These are phyloP conservation scores for Ptychoptera albimana DNA, from an alignment of 2,888 invertebrate species.

Conservation along the genomic window DNA sequence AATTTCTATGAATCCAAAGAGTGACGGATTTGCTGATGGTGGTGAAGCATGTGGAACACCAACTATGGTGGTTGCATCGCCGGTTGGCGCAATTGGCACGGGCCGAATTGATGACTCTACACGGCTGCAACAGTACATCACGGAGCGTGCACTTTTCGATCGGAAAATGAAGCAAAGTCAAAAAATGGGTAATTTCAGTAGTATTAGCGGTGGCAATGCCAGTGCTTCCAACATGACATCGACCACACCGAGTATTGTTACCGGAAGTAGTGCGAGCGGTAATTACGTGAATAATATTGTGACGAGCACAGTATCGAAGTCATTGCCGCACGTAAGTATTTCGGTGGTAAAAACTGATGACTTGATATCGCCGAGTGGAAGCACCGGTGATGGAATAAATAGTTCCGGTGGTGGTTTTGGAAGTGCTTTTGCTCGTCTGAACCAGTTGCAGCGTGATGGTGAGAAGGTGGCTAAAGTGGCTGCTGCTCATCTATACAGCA, in stretches of 20 bases:
- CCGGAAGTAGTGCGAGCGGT: conserved; percentile 2
- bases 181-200: conserved; percentile 15
- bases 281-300: not conserved
- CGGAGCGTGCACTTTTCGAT: conserved; percentile 53
- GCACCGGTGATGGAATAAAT: too few species aligned
- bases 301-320: too few species aligned
- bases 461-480: too few species aligned
- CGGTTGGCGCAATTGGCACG: not conserved
- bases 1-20: conserved; percentile 15
- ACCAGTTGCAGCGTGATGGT: too few species aligned
- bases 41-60: conserved; percentile 1
- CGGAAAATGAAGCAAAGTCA: conserved; percentile 55
- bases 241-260: conserved; percentile 4
- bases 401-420: too few species aligned
- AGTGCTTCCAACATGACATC: conserved; percentile 1
- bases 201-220: not conserved
- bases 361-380: too few species aligned
- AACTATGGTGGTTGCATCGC: not conserved
- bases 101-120: conserved; percentile 37
- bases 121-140: conserved; percentile 55
- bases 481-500: too few species aligned
- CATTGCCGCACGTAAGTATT: too few species aligned
- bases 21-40: not conserved
- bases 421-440: too few species aligned
- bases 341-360: too few species aligned